Percentiles rank a stretch among this genome's conserved stretches.
phyloP scores from a whole-genome alignment of 2,113 vertebrate species.

The Gopherus flavomarginatus region DNA sequence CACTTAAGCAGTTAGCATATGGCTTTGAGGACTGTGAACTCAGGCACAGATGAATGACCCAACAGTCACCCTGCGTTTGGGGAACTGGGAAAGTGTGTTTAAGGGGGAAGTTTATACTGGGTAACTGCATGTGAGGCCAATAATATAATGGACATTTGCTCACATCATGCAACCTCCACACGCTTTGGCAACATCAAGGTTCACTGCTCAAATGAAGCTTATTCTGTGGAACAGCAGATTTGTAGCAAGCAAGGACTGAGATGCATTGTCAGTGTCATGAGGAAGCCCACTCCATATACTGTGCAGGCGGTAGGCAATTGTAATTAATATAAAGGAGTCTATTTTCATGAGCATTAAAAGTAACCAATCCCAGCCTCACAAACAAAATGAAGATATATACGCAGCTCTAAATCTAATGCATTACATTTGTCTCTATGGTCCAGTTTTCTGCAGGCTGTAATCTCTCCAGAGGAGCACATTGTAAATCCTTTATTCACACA shows the following conservation, averaged over 20 bases:
- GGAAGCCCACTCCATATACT: not conserved
- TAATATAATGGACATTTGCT: not conserved
- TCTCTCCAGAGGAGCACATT: not conserved
- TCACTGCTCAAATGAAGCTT: not conserved
- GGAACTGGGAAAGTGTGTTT: not conserved
- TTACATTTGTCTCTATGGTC: rapidly evolving
- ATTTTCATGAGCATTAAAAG: not conserved
- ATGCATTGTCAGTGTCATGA: not conserved
- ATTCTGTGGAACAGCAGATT: not conserved
- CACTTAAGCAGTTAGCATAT: not conserved
- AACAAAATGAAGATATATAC: not conserved
- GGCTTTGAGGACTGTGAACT: not conserved
- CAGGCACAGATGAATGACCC: not conserved
- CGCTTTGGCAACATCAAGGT: not conserved
- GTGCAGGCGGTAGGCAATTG: not conserved
- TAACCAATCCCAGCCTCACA: not conserved
- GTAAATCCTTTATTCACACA: not conserved
- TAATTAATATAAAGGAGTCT: not conserved
- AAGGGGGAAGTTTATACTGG: not conserved
- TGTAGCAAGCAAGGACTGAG: not conserved
- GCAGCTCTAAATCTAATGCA: not conserved
- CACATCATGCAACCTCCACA: not conserved
- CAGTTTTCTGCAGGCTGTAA: not conserved
- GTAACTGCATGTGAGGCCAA: not conserved
- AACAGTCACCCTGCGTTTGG: not conserved